Percentiles rank a stretch among this genome's conserved stretches.
These are phyloP conservation scores for Criorhina ranunculi DNA, from an alignment of 2,888 invertebrate species.

Conservation along the genomic window DNA sequence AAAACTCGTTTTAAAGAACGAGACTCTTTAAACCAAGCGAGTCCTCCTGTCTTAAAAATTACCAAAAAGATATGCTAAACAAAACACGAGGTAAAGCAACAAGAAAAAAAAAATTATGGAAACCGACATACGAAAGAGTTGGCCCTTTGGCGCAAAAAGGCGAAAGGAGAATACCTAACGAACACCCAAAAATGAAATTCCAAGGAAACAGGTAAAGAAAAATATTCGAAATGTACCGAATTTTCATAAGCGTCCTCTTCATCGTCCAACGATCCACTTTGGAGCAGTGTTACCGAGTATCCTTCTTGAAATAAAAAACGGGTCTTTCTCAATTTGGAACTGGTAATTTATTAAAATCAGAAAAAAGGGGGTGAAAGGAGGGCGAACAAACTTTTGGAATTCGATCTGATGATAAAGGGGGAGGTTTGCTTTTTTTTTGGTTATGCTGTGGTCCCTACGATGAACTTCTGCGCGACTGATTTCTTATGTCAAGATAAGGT, in stretches of 20 bases:
- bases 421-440: slow-evolving; percentile 1
- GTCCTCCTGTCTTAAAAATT: background rate
- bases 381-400: slow-evolving; percentile 29
- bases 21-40: background rate
- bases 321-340: slow-evolving; percentile 35
- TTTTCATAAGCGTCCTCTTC: background rate
- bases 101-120: background rate
- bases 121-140: no score
- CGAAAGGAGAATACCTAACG: slow-evolving; percentile 21
- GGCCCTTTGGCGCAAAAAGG: slow-evolving; percentile 4
- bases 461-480: slow-evolving; percentile 4
- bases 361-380: background rate
- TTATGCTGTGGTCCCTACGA: background rate
- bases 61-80: slow-evolving; percentile 8
- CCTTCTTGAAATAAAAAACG: slow-evolving; percentile 23
- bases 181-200: slow-evolving; percentile 36
- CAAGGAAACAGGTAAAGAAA: slow-evolving; percentile 19
- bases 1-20: slow-evolving; percentile 4
- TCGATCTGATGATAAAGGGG: slow-evolving; percentile 51
- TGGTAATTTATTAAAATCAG: slow-evolving; percentile 40
- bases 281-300: background rate
- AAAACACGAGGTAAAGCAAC: background rate
- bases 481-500: slow-evolving; percentile 9
- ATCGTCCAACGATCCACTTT: background rate
- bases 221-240: background rate